Percentiles rank a stretch among this genome's conserved stretches.
Conservation (phyloP, 2,888 invertebrate species). For the Anarsia innoxiella region DNA sequence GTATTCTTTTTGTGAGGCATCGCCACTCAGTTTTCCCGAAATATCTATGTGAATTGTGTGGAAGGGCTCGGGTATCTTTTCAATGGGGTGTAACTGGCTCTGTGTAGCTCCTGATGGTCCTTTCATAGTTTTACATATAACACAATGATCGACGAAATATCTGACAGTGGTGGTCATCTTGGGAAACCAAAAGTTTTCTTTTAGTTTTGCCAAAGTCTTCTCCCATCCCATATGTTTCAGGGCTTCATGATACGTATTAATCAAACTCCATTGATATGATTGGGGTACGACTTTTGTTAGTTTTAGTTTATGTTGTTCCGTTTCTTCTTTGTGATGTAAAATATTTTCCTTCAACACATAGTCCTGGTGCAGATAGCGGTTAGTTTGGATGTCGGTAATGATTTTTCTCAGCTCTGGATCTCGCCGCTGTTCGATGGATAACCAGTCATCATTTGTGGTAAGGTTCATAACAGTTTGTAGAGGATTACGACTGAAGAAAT, state of each 20-base stretch:
- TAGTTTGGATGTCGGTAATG: conserved; percentile 1
- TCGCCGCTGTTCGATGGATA: conserved; percentile 18
- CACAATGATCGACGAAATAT: conserved; percentile 21
- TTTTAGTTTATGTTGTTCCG: background rate
- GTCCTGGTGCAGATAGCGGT: conserved; percentile 1
- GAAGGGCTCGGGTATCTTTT: too few species aligned
- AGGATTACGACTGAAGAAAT: too few species aligned
- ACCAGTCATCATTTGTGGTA: conserved; percentile 15
- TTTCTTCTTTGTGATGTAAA: conserved; percentile 1
- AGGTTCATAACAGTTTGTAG: conserved; percentile 8
- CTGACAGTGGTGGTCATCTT: conserved; percentile 22
- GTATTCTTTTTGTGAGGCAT: too few species aligned
- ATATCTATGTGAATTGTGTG: too few species aligned
- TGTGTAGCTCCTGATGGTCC: conserved; percentile 23
- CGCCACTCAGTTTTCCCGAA: too few species aligned
- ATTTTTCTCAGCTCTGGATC: conserved; percentile 10
- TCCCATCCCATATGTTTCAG: conserved; percentile 24
- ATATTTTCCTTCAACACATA: conserved; percentile 8
- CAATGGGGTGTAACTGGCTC: background rate
- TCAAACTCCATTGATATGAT: conserved; percentile 22
- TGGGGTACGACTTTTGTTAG: conserved; percentile 15
- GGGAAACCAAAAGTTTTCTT: conserved; percentile 20
- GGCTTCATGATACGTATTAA: conserved; percentile 20
- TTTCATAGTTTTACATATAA: conserved; percentile 24
- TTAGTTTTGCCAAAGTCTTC: conserved; percentile 21